Conservation (phyloP, 2,113 vertebrate genomes). For the Physeter macrocephalus region DNA sequence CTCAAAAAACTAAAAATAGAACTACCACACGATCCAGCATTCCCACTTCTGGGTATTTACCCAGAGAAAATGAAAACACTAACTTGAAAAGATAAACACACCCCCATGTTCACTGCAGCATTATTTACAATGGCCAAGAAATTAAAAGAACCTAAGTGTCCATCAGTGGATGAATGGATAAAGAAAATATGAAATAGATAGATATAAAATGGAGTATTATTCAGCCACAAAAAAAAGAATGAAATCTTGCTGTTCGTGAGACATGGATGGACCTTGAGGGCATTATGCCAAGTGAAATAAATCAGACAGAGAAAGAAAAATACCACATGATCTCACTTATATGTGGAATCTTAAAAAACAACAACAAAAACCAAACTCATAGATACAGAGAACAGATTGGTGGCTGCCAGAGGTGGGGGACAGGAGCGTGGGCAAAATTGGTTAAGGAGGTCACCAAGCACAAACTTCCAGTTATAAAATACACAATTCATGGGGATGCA, state of each 20-base stretch:
- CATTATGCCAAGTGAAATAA: not conserved
- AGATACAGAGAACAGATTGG: not conserved
- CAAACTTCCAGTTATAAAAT: not conserved
- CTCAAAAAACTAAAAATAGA: not conserved
- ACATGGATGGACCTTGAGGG: not conserved
- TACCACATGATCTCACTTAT: no score
- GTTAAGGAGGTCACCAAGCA: not conserved
- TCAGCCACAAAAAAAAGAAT: no score
- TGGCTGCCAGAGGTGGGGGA: not conserved
- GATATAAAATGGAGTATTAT: not conserved
- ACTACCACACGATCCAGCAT: not conserved
- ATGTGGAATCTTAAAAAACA: not conserved
- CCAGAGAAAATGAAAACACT: not conserved
- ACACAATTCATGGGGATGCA: not conserved
- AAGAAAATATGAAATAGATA: not conserved
- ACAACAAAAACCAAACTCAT: not conserved
- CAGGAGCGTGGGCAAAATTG: not conserved
- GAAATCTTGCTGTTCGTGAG: not conserved
- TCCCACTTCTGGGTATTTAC: not conserved
- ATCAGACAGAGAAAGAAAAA: not conserved
- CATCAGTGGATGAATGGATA: not conserved
- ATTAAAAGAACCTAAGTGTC: accelerated
- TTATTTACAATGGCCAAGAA: not conserved
- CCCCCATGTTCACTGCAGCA: not conserved
- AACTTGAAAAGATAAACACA: not conserved